Conservation (phyloP, 2,888 invertebrate genomes). For the Bhutanitis thaidina region DNA sequence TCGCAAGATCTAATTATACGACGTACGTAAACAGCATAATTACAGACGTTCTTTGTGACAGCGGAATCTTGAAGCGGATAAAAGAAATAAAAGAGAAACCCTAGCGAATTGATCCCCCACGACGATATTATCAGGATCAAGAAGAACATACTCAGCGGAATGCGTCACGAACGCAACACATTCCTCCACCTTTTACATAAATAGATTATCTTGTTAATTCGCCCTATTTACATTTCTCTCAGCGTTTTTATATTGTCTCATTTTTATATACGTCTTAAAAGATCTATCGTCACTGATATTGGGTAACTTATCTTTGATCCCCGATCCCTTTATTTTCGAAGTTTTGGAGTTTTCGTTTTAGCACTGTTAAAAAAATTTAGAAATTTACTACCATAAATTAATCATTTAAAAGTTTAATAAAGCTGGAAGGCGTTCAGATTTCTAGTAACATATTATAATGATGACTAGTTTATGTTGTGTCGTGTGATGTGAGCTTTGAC, state of each 20-base stretch:
- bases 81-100: not conserved
- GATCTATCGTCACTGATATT: constrained; percentile 4
- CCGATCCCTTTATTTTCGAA: not conserved
- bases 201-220: constrained; percentile 14
- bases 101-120: constrained; percentile 8
- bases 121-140: constrained; percentile 14
- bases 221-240: constrained; percentile 4
- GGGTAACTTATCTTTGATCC: not conserved
- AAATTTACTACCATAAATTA: too few relatives aligned
- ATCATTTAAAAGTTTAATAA: too few relatives aligned
- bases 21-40: constrained; percentile 11
- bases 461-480: too few relatives aligned
- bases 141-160: constrained; percentile 12
- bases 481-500: too few relatives aligned
- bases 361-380: too few relatives aligned
- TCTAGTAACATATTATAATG: too few relatives aligned
- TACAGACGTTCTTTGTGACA: constrained; percentile 7
- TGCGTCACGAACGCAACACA: constrained; percentile 10
- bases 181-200: constrained; percentile 9
- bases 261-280: not conserved
- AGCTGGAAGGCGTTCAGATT: too few relatives aligned
- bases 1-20: constrained; percentile 11
- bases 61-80: constrained; percentile 6
- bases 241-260: constrained; percentile 5
- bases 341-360: not conserved